These are phyloP conservation scores for Platycheirus rosarum DNA, from an alignment of 2,888 invertebrate genomes.

Conservation along the genomic window DNA sequence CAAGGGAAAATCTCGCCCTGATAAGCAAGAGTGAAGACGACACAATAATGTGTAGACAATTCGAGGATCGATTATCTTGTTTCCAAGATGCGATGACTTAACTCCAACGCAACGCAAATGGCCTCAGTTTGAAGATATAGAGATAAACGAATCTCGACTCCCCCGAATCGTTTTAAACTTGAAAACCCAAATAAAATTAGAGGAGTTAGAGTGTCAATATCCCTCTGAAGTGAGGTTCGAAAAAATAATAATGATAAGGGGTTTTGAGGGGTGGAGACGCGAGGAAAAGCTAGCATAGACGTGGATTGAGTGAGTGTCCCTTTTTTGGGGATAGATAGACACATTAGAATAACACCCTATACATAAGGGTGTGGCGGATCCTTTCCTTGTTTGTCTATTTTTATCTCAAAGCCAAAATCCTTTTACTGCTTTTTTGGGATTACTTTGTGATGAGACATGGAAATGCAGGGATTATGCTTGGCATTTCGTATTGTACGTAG, in stretches of 20 bases:
- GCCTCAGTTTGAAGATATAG: not conserved
- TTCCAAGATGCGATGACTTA: constrained; percentile 63
- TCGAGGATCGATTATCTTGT: constrained; percentile 67
- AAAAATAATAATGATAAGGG: not conserved
- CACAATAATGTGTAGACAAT: constrained; percentile 54
- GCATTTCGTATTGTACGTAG: constrained; percentile 55
- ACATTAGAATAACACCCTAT: constrained; percentile 45
- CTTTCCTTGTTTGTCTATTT: constrained; percentile 30
- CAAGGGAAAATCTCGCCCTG: too few relatives aligned
- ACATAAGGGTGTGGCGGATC: constrained; percentile 18
- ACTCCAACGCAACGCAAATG: constrained; percentile 48
- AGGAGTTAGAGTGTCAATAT: constrained; percentile 64
- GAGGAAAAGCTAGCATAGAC: not conserved
- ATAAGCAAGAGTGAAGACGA: constrained; percentile 51
- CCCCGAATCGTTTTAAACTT: constrained; percentile 25
- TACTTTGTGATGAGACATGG: constrained; percentile 70
- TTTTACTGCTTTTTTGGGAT: constrained; percentile 66
- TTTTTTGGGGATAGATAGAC: constrained; percentile 31
- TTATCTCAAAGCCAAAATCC: constrained; percentile 67
- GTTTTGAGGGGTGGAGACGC: not conserved
- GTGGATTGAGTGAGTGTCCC: constrained; percentile 26
- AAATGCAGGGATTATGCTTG: constrained; percentile 70
- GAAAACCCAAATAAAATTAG: constrained; percentile 54
- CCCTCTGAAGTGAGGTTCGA: constrained; percentile 44
- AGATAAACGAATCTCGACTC: not conserved